Base-by-base conservation (phyloP, 2,888 invertebrate genomes). In the Alviniconcha strummeri region DNA sequence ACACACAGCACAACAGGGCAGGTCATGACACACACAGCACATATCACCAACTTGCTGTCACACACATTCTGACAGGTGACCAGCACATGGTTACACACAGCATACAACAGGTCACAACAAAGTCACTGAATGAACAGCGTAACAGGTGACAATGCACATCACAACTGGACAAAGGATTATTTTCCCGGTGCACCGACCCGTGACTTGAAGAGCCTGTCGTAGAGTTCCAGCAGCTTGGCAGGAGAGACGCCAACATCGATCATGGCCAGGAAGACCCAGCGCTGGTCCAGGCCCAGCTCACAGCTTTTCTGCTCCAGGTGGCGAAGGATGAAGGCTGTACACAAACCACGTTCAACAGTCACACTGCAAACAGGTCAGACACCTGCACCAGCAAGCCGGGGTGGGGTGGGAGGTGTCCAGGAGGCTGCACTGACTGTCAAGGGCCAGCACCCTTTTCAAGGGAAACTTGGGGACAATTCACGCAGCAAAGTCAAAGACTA, bases 151-250 rank as follows among this genome's bases (percentile, higher is more conserved):
- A 36, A 36, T 3, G 3, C 36, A 36, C 36, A 36, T 36, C 36
- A 36, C 36, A 3, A 36, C 36, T 3, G 36, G 36, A 36, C 36
- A 36, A 36, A 36, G 36, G 36, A 36, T 36, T 36, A 36, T 36
- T 36, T 36, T 36, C 36, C 36, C 36, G 0, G 36, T 36, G 36
- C 57, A 71, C 89, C 85, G 89, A 94, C 94, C 91, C 92, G 92
- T 36, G 93, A 92, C 87, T 92, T 93, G 87, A 91, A 93, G 79
- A 93, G 89, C 83, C 92, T 96, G 90, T 97, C 96, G 93, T 98
- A 98, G 86, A 97, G 96, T 90, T 97, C 96, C 88, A 98, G 94
- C 4, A 98, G 95, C 90, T 96, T 96, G 90, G 96, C 96, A 85
- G 97, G 94, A 19, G 96, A 95, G 57, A 98, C 95, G 82, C 97